Percentiles rank a stretch among this genome's conserved stretches.
Evolutionary conservation across 2,888 invertebrate species (phyloP).

Genomic region (Tetragonisca angustula): DNA sequence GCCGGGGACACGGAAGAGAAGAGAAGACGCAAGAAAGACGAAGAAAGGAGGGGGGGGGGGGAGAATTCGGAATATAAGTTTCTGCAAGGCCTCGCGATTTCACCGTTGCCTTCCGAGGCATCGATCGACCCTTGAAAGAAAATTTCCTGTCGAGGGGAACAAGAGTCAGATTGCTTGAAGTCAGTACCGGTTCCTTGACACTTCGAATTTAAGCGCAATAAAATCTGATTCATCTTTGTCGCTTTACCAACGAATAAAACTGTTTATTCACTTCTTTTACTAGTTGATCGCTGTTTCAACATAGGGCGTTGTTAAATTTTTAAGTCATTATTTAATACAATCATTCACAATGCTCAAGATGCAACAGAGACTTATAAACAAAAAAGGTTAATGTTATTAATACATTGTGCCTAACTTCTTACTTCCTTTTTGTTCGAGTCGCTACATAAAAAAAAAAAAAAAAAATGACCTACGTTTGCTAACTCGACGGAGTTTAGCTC

Average conservation of each 20-base stretch:
- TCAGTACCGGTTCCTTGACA: slow-evolving; percentile 31
- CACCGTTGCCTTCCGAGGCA: slow-evolving; percentile 64
- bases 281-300: neutral
- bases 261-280: neutral
- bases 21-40: slow-evolving; percentile 57
- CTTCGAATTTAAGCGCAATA: slow-evolving; percentile 30
- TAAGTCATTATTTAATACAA: neutral
- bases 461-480: neutral
- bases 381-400: too few species aligned
- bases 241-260: neutral
- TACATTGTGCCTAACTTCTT: neutral
- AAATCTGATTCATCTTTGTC: neutral
- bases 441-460: neutral
- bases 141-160: slow-evolving; percentile 14
- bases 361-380: neutral
- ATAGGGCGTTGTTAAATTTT: neutral
- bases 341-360: neutral
- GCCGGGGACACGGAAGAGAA: slow-evolving; percentile 61
- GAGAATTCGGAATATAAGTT: slow-evolving; percentile 57
- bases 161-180: slow-evolving; percentile 41
- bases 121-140: slow-evolving; percentile 63
- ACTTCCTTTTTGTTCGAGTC: neutral
- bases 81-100: slow-evolving; percentile 64
- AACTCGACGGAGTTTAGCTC: neutral
- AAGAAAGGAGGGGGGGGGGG: slow-evolving; percentile 61